Evolutionary conservation across 2,888 invertebrate species (phyloP).

Genomic region (Zygogramma bicolorata): DNA sequence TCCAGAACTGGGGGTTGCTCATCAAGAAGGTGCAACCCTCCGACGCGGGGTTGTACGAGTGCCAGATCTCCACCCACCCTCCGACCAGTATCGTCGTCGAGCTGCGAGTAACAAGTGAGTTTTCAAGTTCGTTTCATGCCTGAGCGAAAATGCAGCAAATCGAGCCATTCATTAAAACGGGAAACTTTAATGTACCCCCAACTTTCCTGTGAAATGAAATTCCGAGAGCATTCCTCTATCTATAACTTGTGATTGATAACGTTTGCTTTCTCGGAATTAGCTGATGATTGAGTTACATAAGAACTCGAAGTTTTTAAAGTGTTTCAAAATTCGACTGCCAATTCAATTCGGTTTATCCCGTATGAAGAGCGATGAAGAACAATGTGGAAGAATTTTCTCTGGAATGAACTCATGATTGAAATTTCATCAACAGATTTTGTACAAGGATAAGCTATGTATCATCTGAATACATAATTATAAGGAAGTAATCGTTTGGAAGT

Average conservation of each 20-base stretch:
- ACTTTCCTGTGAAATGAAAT: background rate
- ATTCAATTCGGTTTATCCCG: no score
- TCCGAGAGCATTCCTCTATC: background rate
- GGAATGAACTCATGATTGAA: no score
- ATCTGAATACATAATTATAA: no score
- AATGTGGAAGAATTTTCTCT: no score
- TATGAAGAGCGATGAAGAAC: no score
- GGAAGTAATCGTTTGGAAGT: no score
- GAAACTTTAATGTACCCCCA: background rate
- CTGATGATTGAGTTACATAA: background rate
- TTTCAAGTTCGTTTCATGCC: background rate
- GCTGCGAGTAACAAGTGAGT: slow-evolving; percentile 80
- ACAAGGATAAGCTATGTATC: no score
- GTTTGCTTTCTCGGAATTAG: background rate
- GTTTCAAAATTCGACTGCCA: no score
- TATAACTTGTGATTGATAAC: background rate
- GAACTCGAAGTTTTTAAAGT: no score
- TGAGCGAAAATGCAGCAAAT: background rate
- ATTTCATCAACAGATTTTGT: no score
- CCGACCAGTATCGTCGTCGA: slow-evolving; percentile 82
- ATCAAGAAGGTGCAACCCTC: slow-evolving; percentile 79
- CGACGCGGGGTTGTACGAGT: slow-evolving; percentile 82
- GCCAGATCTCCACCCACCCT: slow-evolving; percentile 86
- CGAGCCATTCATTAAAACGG: background rate
- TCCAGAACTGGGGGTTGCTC: slow-evolving; percentile 74